A percentile compares a stretch with the other conserved stretches of the same genome.
Conservation (phyloP, 1,140 invertebrate species). For the Drosophila tani region DNA sequence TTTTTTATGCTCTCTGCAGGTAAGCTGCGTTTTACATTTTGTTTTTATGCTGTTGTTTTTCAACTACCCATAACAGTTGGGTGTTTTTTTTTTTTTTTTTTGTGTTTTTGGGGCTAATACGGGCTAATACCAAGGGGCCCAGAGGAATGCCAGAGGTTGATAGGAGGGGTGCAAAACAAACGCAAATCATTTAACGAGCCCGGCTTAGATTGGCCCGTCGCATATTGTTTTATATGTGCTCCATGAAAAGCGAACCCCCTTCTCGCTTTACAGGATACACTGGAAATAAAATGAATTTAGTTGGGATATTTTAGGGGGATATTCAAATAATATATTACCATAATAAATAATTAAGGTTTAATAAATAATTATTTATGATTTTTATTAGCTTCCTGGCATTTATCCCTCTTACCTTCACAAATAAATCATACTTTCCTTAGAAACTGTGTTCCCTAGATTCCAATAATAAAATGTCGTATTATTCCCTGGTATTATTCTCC, state of each 20-base stretch:
- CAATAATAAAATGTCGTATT: background rate
- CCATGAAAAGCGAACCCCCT: slow-evolving; percentile 3
- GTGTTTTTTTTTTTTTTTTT: slow-evolving; percentile 29
- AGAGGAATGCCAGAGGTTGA: background rate
- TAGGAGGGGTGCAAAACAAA: slow-evolving; percentile 60
- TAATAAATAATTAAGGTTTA: too few species aligned
- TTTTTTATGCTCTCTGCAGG: slow-evolving; percentile 72
- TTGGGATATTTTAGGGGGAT: rapidly evolving
- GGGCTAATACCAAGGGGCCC: slow-evolving; percentile 51
- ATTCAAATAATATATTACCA: background rate
- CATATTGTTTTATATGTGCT: slow-evolving; percentile 79
- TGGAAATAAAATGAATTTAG: background rate
- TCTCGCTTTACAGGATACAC: slow-evolving; percentile 9
- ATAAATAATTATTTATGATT: too few species aligned
- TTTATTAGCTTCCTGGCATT: too few species aligned
- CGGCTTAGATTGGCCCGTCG: slow-evolving; percentile 62
- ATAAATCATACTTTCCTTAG: too few species aligned
- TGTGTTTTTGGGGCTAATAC: slow-evolving; percentile 64
- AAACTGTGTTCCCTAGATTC: background rate
- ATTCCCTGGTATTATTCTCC: background rate
- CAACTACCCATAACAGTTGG: slow-evolving; percentile 44
- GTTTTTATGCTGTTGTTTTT: slow-evolving; percentile 38
- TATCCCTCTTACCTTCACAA: background rate
- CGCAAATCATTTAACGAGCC: slow-evolving; percentile 82
- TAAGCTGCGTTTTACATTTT: slow-evolving; percentile 75